Base-by-base conservation (phyloP, 2,797 vertebrate genomes). In the Bufotes viridis region DNA sequence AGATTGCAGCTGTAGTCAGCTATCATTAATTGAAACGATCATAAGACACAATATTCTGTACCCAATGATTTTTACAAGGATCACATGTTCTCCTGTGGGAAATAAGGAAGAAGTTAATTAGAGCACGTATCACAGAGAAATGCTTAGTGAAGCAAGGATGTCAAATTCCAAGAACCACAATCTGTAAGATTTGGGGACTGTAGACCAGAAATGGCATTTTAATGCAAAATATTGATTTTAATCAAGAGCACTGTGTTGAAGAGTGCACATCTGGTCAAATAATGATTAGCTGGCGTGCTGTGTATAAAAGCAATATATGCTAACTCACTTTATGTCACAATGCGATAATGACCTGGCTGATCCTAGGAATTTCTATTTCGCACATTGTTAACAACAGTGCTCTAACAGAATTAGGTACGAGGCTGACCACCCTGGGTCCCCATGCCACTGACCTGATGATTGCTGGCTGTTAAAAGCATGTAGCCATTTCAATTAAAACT, bases 71-170 rank as follows among this genome's bases (percentile, higher is more conserved):
- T 85, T 86, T 89, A 85, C 69, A 81, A 82, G 69, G 78, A 82
- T 81, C 83, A 85, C 78, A 78, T 85, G 78, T 82, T 82, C 84
- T 86, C 88, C 84, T 70, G 79, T 89, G 79, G 88, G 88, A 89
- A 89, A 89, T 89, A 86, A 89, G 80, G 67, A 86, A 86, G 79
- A 86, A 82, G 88, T 89, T 89, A 89, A 89, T 89, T 89, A 86
- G 88, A 89, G 74, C 84, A 89, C 69, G 83, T 85, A 82, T 82
- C 78, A 74, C 72, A 78, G 79, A 86, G 72, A 86, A 86, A 89
- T 89, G 88, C 88, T 89, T 89, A 89, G 88, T 86, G 88, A 89
- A 89, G 88, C 88, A 89, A 85, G 84, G 88, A 86, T 89, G 84
- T 89, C 88, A 89, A 89, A 86, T 82, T 86, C 74, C 70, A 89